Conservation (phyloP, 2,113 vertebrate genomes). For the Bambusicola thoracicus region DNA sequence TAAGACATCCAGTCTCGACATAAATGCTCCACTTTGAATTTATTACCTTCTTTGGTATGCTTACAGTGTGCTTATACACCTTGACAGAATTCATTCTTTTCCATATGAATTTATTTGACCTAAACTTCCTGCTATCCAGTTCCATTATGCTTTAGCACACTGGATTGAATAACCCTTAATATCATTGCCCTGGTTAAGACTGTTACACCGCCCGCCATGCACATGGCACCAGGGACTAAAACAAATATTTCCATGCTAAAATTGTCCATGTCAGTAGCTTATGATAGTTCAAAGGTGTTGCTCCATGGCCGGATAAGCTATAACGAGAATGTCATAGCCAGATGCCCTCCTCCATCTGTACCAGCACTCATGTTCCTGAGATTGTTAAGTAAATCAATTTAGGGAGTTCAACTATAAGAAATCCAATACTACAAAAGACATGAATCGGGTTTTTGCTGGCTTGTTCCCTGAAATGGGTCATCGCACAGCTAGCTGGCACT, state of each 20-base stretch:
- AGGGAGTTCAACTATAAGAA: not conserved
- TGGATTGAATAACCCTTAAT: not conserved
- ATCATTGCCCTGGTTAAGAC: not conserved
- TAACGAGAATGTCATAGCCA: not conserved
- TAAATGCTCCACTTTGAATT: not conserved
- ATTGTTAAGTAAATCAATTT: fast-evolving
- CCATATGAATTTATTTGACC: conserved; percentile 36
- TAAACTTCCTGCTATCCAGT: conserved; percentile 1
- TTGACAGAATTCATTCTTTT: conserved; percentile 29
- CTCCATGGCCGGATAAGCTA: not conserved
- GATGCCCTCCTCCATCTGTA: not conserved
- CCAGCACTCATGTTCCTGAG: not conserved
- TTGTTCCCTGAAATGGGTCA: not conserved
- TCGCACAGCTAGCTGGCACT: fast-evolving
- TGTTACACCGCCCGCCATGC: not conserved
- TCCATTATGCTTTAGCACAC: not conserved
- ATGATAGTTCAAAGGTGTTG: not conserved
- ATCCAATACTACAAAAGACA: not conserved
- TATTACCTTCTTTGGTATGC: not conserved
- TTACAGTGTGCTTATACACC: conserved; percentile 14
- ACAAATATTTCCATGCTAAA: not conserved
- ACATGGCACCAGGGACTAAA: not conserved
- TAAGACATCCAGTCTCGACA: not conserved
- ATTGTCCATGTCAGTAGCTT: not conserved
- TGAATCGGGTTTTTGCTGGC: not conserved